Base-by-base conservation (phyloP, 2,113 vertebrate genomes). In the Cinclus cinclus region DNA sequence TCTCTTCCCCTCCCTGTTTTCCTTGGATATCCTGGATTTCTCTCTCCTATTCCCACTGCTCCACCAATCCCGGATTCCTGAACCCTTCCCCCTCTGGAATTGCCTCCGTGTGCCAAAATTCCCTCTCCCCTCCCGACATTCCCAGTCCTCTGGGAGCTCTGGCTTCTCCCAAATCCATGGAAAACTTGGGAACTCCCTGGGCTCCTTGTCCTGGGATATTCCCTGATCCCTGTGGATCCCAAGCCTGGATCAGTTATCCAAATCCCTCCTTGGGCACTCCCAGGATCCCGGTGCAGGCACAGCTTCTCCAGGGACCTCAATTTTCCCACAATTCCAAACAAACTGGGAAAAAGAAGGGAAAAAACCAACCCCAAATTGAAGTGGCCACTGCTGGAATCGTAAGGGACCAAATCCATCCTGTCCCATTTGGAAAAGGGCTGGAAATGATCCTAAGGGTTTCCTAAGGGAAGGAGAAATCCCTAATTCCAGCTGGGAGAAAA, bases 361-460 rank as follows among this genome's bases (percentile, higher is more conserved):
- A 30, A 11, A 18, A 11, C 20, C 35, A 37, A 23, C 0, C 4
- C 4, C 3, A 7, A 53, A 68, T 6, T 24, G 25, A 8, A 22
- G 33, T 0, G 41, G 52, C 15, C 21, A 31, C 65, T 47, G 27
- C 31, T 4, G 25, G 52, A 5, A 25, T 22, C 44, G 3, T 8
- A 53, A 44, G 1, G 8, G 33, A 14, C 13, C 35, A 6, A 35
- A 30, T 71, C 3, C 0, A 9, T 33, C 31, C 19, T 33, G 3
- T 19, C 39, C 65, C 60, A 0, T 9, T 31, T 7, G 62, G 89
- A 31, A 56, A 70, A 75, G 67, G 22, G 11, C 67, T 28, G 0
- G 1, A 33, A 50, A 2, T 0, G 37, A 89, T 52, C 33, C 50
- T 44, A 3, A 19, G 23, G 39, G 6, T 9, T 18, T 13, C 11